Conservation (phyloP, 2,113 vertebrate genomes). For the Brachyhypopomus gauderio region DNA sequence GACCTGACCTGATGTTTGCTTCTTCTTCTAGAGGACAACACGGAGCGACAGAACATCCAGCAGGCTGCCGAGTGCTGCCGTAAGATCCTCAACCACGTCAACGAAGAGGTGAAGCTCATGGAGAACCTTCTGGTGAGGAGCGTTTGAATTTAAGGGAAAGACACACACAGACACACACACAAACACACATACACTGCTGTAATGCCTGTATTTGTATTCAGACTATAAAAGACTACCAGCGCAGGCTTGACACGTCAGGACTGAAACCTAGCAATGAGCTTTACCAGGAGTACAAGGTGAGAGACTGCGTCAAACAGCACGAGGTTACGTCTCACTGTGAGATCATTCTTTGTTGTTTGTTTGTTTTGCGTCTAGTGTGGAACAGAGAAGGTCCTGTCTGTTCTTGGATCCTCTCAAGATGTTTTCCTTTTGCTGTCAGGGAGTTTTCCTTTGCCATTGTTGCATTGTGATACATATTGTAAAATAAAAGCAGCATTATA, state of each 20-base stretch:
- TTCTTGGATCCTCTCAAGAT: too few relatives aligned
- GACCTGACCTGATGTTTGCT: constrained; percentile 18
- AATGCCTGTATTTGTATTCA: constrained; percentile 53
- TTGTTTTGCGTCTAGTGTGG: too few relatives aligned
- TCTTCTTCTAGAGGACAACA: constrained; percentile 60
- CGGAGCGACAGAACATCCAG: constrained; percentile 67
- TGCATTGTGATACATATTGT: too few relatives aligned
- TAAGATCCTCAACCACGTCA: constrained; percentile 89
- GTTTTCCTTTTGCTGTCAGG: too few relatives aligned
- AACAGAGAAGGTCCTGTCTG: too few relatives aligned
- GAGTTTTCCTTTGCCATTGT: too few relatives aligned
- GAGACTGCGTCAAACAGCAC: too few relatives aligned
- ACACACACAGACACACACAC: not conserved
- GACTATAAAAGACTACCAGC: constrained; percentile 88
- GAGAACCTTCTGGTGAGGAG: constrained; percentile 87
- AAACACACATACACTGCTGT: not conserved
- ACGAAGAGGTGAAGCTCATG: constrained; percentile 86
- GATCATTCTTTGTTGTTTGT: too few relatives aligned
- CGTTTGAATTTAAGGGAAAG: not conserved
- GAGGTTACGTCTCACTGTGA: too few relatives aligned
- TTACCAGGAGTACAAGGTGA: constrained; percentile 80
- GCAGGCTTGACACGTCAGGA: constrained; percentile 86
- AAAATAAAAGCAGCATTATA: too few relatives aligned
- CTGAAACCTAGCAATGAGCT: constrained; percentile 83
- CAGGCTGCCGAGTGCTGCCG: constrained; percentile 84